A percentile compares a stretch with the other conserved stretches of the same genome.
Evolutionary conservation across 1,140 invertebrate genomes (phyloP).

Genomic region (Meloidogyne floridensis): DNA sequence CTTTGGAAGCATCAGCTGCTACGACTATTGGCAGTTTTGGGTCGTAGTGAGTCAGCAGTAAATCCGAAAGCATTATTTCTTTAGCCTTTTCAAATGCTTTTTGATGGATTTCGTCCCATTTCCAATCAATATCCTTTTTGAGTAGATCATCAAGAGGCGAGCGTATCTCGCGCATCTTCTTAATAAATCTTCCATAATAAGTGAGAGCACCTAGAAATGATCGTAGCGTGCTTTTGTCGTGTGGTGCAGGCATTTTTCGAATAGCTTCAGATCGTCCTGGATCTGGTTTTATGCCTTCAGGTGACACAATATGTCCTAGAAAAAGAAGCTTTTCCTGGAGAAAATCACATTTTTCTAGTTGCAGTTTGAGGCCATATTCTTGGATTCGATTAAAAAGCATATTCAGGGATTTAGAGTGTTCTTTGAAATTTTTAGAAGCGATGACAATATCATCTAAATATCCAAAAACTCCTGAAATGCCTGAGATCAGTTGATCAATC

Average conservation of each 20-base stretch:
- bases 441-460: too few relatives aligned
- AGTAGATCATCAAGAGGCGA: conserved; percentile 49
- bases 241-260: conserved; percentile 37
- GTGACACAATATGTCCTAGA: too few relatives aligned
- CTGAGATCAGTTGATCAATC: too few relatives aligned
- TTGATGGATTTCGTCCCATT: too few relatives aligned
- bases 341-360: conserved; percentile 51
- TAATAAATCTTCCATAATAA: conserved; percentile 54
- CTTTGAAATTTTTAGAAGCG: conserved; percentile 4
- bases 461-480: too few relatives aligned
- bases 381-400: conserved; percentile 27
- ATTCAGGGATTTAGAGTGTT: conserved; percentile 27
- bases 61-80: too few relatives aligned
- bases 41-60: too few relatives aligned
- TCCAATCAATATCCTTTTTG: conserved; percentile 53
- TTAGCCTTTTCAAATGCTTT: too few relatives aligned
- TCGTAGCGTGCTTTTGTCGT: conserved; percentile 20
- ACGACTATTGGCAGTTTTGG: conserved; percentile 49
- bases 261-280: conserved; percentile 44
- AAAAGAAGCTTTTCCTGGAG: too few relatives aligned
- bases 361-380: conserved; percentile 38
- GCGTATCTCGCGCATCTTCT: conserved; percentile 32
- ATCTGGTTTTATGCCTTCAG: too few relatives aligned
- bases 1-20: conserved; percentile 54
- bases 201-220: conserved; percentile 54